phyloP scores from a whole-genome alignment of 2,113 vertebrate genomes.

The Gadus macrocephalus region DNA sequence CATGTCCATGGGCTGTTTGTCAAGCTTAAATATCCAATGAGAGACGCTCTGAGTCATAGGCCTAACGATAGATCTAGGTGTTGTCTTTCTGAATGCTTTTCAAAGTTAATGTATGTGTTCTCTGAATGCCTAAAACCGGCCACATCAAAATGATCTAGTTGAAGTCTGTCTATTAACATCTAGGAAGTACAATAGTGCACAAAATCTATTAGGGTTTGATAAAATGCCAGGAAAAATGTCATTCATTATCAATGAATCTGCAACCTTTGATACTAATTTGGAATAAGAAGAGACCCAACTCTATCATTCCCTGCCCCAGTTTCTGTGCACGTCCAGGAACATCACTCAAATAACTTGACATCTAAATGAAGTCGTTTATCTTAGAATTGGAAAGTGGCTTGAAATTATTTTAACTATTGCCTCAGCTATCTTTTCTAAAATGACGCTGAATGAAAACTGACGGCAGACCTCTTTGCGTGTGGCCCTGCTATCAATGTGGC shows the following conservation, averaged over 20 bases:
- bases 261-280: conserved; percentile 13
- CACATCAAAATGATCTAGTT: background rate
- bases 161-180: background rate
- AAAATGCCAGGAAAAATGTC: background rate
- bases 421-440: conserved; percentile 37
- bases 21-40: conserved; percentile 31
- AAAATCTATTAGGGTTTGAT: conserved; percentile 8
- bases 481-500: conserved; percentile 47
- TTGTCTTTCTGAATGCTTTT: too few species aligned
- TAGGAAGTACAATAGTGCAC: background rate
- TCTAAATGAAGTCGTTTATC: background rate
- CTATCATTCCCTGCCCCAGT: background rate
- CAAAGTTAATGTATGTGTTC: conserved; percentile 15
- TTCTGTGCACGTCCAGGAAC: background rate
- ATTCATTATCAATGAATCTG: background rate
- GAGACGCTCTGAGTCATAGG: conserved; percentile 14
- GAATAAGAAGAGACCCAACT: background rate
- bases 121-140: background rate
- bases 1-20: conserved; percentile 28
- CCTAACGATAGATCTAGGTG: too few species aligned
- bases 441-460: conserved; percentile 42
- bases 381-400: conserved; percentile 17
- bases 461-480: conserved; percentile 45
- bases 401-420: conserved; percentile 23
- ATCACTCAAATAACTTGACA: background rate